Percentiles rank a stretch among this genome's conserved stretches.
Conservation (phyloP, 2,888 invertebrate genomes). For the Cancer borealis region DNA sequence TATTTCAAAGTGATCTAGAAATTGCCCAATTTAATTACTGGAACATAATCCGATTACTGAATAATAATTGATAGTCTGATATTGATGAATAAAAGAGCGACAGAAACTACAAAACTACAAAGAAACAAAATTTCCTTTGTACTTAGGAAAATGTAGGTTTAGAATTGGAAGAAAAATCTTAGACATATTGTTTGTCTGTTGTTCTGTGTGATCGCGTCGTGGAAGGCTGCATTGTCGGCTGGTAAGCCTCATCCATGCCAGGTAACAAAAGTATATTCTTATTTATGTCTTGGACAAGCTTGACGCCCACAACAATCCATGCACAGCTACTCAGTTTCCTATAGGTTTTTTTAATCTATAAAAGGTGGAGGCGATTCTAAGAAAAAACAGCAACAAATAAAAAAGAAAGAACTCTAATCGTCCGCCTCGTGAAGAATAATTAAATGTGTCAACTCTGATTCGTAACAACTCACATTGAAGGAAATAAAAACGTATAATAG, state of each 20-base stretch:
- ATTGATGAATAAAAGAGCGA: neutral
- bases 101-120: neutral
- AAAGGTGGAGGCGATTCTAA: too few relatives aligned
- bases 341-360: too few relatives aligned
- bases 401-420: neutral
- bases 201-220: neutral
- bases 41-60: too few relatives aligned
- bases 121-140: neutral
- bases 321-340: too few relatives aligned
- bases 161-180: neutral
- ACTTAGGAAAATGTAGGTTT: neutral
- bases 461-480: neutral
- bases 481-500: neutral
- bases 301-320: too few relatives aligned
- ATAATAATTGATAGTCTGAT: neutral
- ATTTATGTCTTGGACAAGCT: too few relatives aligned
- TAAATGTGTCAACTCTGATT: neutral
- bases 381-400: too few relatives aligned
- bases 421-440: neutral
- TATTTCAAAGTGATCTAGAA: neutral
- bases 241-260: too few relatives aligned
- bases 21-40: neutral
- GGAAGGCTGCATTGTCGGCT: neutral
- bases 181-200: neutral
- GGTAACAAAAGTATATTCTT: too few relatives aligned